Conservation (phyloP, 2,888 invertebrate genomes). For the Coleophora deauratella region DNA sequence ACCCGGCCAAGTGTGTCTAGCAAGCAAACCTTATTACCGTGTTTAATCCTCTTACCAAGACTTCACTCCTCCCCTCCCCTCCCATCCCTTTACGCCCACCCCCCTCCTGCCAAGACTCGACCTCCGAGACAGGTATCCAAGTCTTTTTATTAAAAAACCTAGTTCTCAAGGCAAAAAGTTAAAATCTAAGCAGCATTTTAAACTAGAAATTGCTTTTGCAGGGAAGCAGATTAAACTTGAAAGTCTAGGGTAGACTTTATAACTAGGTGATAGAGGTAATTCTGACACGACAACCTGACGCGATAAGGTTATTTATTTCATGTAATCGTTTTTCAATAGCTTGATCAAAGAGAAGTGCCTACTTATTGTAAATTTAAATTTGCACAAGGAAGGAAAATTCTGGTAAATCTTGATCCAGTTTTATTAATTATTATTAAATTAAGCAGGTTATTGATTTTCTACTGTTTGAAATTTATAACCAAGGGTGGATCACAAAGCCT, state of each 20-base stretch:
- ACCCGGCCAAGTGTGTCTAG: constrained; percentile 14
- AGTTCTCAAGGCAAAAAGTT: background rate
- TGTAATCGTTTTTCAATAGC: no score
- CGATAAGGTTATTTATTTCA: no score
- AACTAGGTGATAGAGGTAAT: no score
- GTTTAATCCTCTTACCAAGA: constrained; percentile 18
- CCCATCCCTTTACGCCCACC: background rate
- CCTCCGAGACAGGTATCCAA: background rate
- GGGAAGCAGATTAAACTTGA: background rate
- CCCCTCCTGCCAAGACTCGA: background rate
- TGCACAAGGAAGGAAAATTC: no score
- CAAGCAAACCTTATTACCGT: constrained; percentile 17
- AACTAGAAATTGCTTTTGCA: background rate
- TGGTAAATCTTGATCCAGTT: no score
- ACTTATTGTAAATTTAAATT: no score
- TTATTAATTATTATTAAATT: no score
- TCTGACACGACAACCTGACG: no score
- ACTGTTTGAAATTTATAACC: no score
- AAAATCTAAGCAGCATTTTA: background rate
- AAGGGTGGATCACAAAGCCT: no score
- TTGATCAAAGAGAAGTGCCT: no score
- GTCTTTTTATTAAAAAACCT: constrained; percentile 1
- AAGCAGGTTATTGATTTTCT: no score
- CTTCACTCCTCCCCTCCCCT: constrained; percentile 3
- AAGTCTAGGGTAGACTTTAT: background rate